Evolutionary conservation across 2,113 vertebrate genomes (phyloP).

Genomic region (Tragelaphus buxtoni): DNA sequence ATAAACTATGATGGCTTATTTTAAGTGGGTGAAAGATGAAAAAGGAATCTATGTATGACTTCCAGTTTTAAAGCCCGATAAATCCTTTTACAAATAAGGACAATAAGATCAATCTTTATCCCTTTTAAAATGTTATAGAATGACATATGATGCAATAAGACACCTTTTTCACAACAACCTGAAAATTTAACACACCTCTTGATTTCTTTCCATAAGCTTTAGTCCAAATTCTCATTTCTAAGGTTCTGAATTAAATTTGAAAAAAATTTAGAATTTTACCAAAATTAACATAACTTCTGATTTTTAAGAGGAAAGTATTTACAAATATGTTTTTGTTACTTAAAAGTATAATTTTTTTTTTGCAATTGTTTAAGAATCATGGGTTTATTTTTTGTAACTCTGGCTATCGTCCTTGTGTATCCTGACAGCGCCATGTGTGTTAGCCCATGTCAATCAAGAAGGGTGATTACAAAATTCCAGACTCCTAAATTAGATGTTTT

Average conservation of each 20-base stretch:
- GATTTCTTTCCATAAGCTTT: not conserved
- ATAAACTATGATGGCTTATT: not conserved
- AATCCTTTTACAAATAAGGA: not conserved
- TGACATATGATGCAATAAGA: not conserved
- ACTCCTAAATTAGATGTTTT: constrained; percentile 87
- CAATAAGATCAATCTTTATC: not conserved
- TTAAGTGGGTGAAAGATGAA: not conserved
- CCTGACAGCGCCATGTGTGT: constrained; percentile 82
- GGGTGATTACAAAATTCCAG: constrained; percentile 83
- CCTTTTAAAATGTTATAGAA: not conserved
- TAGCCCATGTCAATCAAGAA: constrained; percentile 82
- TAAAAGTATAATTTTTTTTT: constrained; percentile 58
- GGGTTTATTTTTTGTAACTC: constrained; percentile 84
- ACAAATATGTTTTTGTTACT: not conserved
- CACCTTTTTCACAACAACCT: not conserved
- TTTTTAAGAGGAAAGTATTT: not conserved
- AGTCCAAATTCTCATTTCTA: not conserved
- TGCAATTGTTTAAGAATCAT: constrained; percentile 82
- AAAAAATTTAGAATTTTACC: not conserved
- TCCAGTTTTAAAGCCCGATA: not conserved
- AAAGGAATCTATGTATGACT: not conserved
- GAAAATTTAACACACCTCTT: not conserved
- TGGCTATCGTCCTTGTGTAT: constrained; percentile 82
- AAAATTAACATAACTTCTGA: constrained; percentile 4
- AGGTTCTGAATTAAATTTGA: not conserved